Conservation (phyloP, 2,888 invertebrate species). For the Temnothorax rugatulus region DNA sequence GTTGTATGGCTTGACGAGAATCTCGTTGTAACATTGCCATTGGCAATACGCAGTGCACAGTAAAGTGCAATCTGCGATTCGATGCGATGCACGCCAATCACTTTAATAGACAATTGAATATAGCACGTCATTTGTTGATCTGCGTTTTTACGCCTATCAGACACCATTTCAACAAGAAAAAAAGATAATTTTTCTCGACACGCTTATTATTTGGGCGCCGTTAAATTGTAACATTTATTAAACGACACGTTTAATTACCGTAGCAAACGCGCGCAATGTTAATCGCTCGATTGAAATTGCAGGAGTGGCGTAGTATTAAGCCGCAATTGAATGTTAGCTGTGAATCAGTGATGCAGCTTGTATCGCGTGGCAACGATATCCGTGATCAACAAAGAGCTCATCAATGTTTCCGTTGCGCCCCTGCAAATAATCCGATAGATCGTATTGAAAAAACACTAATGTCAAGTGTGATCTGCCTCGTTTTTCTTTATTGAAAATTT, state of each 20-base stretch:
- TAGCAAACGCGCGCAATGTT: conserved; percentile 19
- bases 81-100: conserved; percentile 37
- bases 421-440: not conserved
- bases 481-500: not conserved
- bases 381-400: conserved; percentile 38
- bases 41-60: conserved; percentile 31
- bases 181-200: not conserved
- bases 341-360: conserved; percentile 34
- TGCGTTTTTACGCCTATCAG: conserved; percentile 16
- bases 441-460: not conserved
- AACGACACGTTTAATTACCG: conserved; percentile 17
- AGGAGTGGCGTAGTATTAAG: conserved; percentile 16
- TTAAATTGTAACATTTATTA: not conserved
- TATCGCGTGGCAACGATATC: conserved; percentile 10
- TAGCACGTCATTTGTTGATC: conserved; percentile 30
- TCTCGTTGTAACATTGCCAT: conserved; percentile 32
- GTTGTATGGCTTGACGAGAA: conserved; percentile 16
- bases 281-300: conserved; percentile 41
- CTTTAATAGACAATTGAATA: conserved; percentile 44
- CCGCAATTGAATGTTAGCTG: conserved; percentile 46
- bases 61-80: conserved; percentile 40
- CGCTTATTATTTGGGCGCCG: not conserved
- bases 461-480: not conserved
- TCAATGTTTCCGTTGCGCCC: not conserved
- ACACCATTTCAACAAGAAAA: not conserved